These are phyloP conservation scores for Ceratothoa steindachneri DNA, from an alignment of 2,888 invertebrate genomes.

Conservation along the genomic window DNA sequence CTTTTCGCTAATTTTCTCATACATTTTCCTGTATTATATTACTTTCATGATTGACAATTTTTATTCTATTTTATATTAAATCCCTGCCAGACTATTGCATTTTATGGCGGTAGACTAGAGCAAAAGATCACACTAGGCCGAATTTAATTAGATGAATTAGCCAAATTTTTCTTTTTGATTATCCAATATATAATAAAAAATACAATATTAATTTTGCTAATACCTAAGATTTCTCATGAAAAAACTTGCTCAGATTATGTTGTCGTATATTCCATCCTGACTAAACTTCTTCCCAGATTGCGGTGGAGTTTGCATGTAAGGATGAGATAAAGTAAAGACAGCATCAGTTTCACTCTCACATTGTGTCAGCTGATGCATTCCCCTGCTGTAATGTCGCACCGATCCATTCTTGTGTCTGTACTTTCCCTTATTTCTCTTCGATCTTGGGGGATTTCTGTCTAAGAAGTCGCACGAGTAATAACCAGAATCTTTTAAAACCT, in stretches of 20 bases:
- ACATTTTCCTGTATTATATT: no score
- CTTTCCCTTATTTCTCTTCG: conserved; percentile 5
- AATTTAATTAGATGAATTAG: no score
- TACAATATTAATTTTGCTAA: no score
- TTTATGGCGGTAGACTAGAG: no score
- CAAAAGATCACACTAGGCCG: no score
- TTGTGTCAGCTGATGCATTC: conserved; percentile 24
- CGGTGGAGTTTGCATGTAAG: conserved; percentile 28
- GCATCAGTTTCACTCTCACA: conserved; percentile 39
- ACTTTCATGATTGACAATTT: no score
- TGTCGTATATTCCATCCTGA: conserved; percentile 42
- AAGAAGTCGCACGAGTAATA: conserved; percentile 45
- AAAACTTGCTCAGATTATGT: conserved; percentile 44
- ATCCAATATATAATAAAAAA: no score
- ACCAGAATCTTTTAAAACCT: conserved; percentile 37
- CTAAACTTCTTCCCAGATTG: conserved; percentile 17
- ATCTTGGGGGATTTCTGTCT: conserved; percentile 20
- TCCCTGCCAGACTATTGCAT: no score
- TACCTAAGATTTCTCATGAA: no score
- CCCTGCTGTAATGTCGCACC: conserved; percentile 3
- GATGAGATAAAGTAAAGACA: conserved; percentile 37
- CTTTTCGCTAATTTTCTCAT: no score
- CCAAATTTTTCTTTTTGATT: no score
- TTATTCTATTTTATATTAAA: no score
- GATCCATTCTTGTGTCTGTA: conserved; percentile 14